Conservation (phyloP, 2,888 invertebrate genomes). For the Sesamia inferens region DNA sequence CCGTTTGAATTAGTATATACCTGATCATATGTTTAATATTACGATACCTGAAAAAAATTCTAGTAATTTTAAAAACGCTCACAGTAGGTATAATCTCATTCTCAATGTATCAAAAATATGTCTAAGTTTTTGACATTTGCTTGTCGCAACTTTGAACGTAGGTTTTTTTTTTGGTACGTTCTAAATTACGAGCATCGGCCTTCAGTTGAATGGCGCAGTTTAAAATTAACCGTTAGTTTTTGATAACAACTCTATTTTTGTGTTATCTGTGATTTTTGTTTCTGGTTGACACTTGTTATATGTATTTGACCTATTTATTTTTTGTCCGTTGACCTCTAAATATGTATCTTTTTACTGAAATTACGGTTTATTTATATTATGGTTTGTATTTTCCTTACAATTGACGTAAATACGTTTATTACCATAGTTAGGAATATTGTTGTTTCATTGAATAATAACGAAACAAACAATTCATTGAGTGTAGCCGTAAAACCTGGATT, state of each 20-base stretch:
- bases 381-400: constrained; percentile 27
- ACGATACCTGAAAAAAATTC: neutral
- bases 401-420: constrained; percentile 32
- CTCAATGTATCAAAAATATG: too few species aligned
- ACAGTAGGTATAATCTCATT: too few species aligned
- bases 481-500: neutral
- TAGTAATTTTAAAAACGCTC: too few species aligned
- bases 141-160: too few species aligned
- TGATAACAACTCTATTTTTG: constrained; percentile 35
- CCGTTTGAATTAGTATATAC: constrained; percentile 28
- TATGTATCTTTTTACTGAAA: neutral
- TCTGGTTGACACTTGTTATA: neutral
- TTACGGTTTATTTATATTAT: neutral
- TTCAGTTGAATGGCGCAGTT: constrained; percentile 33
- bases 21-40: constrained; percentile 45
- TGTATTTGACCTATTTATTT: constrained; percentile 5
- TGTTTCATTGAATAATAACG: constrained; percentile 31
- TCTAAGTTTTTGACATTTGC: too few species aligned
- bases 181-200: too few species aligned
- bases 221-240: constrained; percentile 20
- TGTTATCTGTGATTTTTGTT: constrained; percentile 24
- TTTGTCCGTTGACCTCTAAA: constrained; percentile 3
- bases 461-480: constrained; percentile 19
- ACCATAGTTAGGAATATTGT: neutral
- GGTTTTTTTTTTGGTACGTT: too few species aligned